Base-by-base conservation (phyloP, 2,113 vertebrate genomes). In the Xiphophorus couchianus region DNA sequence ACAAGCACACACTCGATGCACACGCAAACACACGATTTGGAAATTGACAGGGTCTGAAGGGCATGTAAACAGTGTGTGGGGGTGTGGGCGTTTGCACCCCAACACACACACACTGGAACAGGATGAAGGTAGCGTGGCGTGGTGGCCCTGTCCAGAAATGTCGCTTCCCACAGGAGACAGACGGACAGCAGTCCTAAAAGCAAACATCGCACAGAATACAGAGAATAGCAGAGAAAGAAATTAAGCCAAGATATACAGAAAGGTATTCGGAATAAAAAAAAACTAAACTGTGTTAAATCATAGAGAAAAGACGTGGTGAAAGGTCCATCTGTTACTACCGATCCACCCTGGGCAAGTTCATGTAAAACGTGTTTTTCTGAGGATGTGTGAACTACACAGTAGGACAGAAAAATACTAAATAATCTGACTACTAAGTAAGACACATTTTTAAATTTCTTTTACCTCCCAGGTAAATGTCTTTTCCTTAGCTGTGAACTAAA, bases 81-180 rank as follows among this genome's bases (percentile, higher is more conserved):
- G 8, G 33, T 35, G 33, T 37, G n/a, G n/a, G n/a, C n/a, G n/a
- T n/a, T n/a, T n/a, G 35, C 30, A 30, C 30, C 3, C 30, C 30
- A 30, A 30, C 13, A 65, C 66, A 83, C 84, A 78, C 77, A 76
- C 51, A 82, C 81, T 87, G 87, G 84, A 86, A 80, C 25, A 83
- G 79, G 87, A 87, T 88, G 83, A 88, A 90, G 81, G 86, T 90
- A 80, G 80, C 76, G 78, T 86, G 84, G 79, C 69, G 82, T 84
- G 78, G 77, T 90, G 85, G 89, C 80, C 85, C 86, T 81, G 89
- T 86, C 84, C 85, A 88, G 78, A 89, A 77, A 81, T 81, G 80
- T 86, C 77, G 85, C 75, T 77, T 89, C 86, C 84, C 82, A 73
- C 72, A 78, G 82, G 84, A 86, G 78, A 70, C 68, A 69, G 27